A percentile compares a stretch with the other conserved stretches of the same genome.
Conservation (phyloP, 1,140 invertebrate species). For the Drosophila kikkawai region DNA sequence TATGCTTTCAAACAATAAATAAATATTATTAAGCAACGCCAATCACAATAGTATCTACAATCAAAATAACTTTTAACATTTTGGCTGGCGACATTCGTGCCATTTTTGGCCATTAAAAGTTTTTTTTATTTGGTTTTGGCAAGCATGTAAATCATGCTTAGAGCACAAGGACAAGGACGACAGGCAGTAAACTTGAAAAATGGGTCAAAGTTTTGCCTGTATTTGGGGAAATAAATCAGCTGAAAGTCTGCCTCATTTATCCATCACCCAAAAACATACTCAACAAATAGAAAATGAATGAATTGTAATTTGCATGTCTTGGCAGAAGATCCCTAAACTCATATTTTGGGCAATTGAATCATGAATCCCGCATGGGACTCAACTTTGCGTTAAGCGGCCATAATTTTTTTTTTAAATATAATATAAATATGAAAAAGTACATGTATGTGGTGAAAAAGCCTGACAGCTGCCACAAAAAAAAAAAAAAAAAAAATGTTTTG, state of each 20-base stretch:
- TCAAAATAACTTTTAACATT: slow-evolving; percentile 20
- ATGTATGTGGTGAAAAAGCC: not conserved
- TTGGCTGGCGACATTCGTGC: slow-evolving; percentile 6
- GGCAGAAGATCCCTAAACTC: not conserved
- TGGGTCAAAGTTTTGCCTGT: slow-evolving; percentile 31
- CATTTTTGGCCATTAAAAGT: slow-evolving; percentile 37
- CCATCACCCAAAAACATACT: not conserved
- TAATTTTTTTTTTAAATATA: slow-evolving; percentile 15
- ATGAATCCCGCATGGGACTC: not conserved
- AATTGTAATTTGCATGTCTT: slow-evolving; percentile 30
- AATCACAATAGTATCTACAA: slow-evolving; percentile 1
- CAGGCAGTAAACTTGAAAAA: slow-evolving; percentile 39
- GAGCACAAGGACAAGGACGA: slow-evolving; percentile 17
- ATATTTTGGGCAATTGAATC: slow-evolving; percentile 25
- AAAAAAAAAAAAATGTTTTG: not conserved
- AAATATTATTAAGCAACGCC: slow-evolving; percentile 3
- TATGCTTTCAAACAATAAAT: not conserved
- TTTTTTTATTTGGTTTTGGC: slow-evolving; percentile 18
- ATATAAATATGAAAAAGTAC: slow-evolving; percentile 1
- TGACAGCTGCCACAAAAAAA: not conserved
- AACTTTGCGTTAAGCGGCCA: slow-evolving; percentile 8
- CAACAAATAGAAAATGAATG: not conserved
- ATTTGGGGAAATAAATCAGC: slow-evolving; percentile 12
- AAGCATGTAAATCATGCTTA: slow-evolving; percentile 37
- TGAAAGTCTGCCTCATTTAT: not conserved